phyloP scores from a whole-genome alignment of 35 echinoderm and acorn worm genomes.

The Stichopus chloronotus region DNA sequence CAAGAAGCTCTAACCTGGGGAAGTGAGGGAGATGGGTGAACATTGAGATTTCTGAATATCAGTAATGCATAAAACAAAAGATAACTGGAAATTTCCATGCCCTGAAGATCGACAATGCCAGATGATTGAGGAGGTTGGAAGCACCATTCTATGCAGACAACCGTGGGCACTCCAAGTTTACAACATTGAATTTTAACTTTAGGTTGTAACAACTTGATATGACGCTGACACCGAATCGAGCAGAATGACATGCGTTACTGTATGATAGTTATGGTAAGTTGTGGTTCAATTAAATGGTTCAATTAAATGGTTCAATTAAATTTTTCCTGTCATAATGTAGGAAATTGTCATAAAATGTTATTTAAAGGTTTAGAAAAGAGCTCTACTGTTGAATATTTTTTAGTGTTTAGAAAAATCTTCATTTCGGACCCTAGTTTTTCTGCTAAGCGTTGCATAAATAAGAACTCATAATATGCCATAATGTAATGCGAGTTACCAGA shows the following conservation, averaged over 20 bases:
- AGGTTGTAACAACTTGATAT: not conserved
- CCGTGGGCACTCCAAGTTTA: conserved; percentile 56
- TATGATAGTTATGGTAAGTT: not conserved
- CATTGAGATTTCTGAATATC: conserved; percentile 53
- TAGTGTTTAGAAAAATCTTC: not conserved
- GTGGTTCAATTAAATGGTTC: too few relatives aligned
- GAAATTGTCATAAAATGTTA: not conserved
- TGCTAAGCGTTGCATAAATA: not conserved
- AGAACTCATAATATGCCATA: not conserved
- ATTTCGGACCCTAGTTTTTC: not conserved
- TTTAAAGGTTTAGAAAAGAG: not conserved
- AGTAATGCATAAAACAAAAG: conserved; percentile 44
- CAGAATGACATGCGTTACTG: not conserved
- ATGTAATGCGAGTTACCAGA: conserved; percentile 17
- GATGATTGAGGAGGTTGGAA: conserved; percentile 28
- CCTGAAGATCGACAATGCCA: conserved; percentile 3
- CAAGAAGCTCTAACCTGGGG: conserved; percentile 47
- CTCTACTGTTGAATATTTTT: not conserved
- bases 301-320: not conserved
- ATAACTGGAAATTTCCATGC: conserved; percentile 35
- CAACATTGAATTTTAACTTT: conserved; percentile 22
- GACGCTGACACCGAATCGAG: not conserved
- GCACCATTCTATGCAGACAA: conserved; percentile 62
- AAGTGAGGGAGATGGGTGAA: conserved; percentile 66
- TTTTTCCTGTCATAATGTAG: not conserved